Evolutionary conservation across 2,888 invertebrate genomes (phyloP).

Genomic region (Stenoptilia bipunctidactyla): DNA sequence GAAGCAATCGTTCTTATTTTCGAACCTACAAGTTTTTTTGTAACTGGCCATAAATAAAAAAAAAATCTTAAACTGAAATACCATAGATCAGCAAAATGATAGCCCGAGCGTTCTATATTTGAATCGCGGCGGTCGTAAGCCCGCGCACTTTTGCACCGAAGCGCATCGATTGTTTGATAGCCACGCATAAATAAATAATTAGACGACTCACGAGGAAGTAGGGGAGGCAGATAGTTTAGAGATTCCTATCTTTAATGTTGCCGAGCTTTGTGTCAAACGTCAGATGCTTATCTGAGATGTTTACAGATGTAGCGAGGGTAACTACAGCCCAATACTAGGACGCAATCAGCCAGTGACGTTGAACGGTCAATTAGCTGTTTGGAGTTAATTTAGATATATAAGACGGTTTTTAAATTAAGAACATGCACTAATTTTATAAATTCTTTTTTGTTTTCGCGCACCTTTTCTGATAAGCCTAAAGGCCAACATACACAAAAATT

Average conservation of each 20-base stretch:
- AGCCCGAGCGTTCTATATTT: slow-evolving; percentile 1
- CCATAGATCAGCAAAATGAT: too few species aligned
- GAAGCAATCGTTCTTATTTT: too few species aligned
- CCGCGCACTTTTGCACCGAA: slow-evolving; percentile 43
- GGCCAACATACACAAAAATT: too few species aligned
- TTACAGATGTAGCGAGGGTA: slow-evolving; percentile 68
- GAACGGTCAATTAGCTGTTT: slow-evolving; percentile 52
- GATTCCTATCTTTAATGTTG: slow-evolving; percentile 52
- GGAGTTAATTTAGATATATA: background rate
- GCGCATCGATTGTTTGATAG: slow-evolving; percentile 66
- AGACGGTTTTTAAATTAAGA: too few species aligned
- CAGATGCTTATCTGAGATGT: slow-evolving; percentile 67
- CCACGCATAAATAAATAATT: slow-evolving; percentile 66
- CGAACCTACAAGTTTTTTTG: too few species aligned
- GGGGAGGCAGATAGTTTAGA: slow-evolving; percentile 49
- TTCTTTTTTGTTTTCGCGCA: too few species aligned
- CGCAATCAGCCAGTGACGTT: slow-evolving; percentile 37
- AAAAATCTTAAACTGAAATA: slow-evolving; percentile 11
- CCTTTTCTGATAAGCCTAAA: too few species aligned
- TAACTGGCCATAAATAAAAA: too few species aligned
- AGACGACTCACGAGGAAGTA: slow-evolving; percentile 53
- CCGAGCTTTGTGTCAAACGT: slow-evolving; percentile 71
- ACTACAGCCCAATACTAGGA: slow-evolving; percentile 45
- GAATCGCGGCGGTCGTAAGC: slow-evolving; percentile 1
- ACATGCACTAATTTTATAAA: too few species aligned